A percentile compares a stretch with the other conserved stretches of the same genome.
Conservation (phyloP, 1,140 invertebrate genomes). For the Ridgeia piscesae region DNA sequence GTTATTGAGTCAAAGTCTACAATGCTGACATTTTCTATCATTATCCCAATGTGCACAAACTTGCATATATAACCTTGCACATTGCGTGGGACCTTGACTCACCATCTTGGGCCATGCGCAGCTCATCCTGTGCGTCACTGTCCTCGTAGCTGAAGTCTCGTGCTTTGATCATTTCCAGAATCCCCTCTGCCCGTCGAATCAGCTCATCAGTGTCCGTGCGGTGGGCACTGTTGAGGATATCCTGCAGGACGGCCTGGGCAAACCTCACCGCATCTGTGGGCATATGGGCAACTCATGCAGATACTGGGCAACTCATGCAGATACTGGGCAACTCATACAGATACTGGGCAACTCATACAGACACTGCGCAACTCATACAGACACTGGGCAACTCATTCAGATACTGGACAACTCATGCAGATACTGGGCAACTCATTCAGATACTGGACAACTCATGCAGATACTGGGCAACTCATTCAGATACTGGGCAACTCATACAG, state of each 20-base stretch:
- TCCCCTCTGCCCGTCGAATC: slow-evolving; percentile 71
- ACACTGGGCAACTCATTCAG: too few species aligned
- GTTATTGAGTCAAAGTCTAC: too few species aligned
- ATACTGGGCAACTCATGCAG: neutral
- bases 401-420: too few species aligned
- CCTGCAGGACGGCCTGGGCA: slow-evolving; percentile 35
- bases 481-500: too few species aligned
- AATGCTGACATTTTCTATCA: too few species aligned
- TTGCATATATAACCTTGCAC: neutral
- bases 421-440: too few species aligned
- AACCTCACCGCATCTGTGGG: slow-evolving; percentile 27
- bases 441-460: too few species aligned
- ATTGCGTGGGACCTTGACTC: slow-evolving; percentile 29
- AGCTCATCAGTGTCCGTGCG: slow-evolving; percentile 75
- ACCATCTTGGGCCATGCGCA: slow-evolving; percentile 41
- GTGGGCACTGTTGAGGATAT: slow-evolving; percentile 44
- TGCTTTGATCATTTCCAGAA: slow-evolving; percentile 69
- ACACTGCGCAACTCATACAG: too few species aligned
- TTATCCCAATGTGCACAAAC: too few species aligned
- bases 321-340: too few species aligned
- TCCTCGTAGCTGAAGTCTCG: slow-evolving; percentile 62
- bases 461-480: too few species aligned
- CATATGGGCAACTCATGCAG: neutral
- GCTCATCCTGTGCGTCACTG: slow-evolving; percentile 35
- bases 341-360: too few species aligned